Conservation (phyloP, 2,113 vertebrate species). For the Theristicus caerulescens region DNA sequence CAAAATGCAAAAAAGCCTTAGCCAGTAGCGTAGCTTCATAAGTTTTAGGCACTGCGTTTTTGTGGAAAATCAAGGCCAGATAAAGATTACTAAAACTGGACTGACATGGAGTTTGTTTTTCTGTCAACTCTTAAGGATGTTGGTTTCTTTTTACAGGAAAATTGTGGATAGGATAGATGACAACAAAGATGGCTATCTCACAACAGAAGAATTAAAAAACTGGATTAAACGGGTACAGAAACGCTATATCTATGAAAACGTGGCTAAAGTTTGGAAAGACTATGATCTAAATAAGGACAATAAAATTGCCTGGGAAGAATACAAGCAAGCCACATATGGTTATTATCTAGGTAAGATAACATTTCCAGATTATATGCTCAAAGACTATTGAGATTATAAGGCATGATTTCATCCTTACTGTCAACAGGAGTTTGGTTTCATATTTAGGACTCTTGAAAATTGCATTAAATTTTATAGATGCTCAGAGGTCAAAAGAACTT, state of each 20-base stretch:
- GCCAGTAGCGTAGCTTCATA: not conserved
- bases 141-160: conserved; percentile 77
- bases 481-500: not conserved
- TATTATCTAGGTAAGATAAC: conserved; percentile 89
- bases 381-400: not conserved
- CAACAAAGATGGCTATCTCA: conserved; percentile 85
- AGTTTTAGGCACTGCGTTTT: not conserved
- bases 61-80: not conserved
- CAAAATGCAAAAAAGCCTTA: not conserved
- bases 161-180: conserved; percentile 92
- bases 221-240: conserved; percentile 99
- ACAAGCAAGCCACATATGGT: conserved; percentile 95
- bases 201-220: conserved; percentile 86
- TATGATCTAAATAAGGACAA: conserved; percentile 95
- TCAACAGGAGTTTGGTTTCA: not conserved
- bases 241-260: conserved; percentile 94
- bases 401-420: not conserved
- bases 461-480: not conserved
- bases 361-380: not conserved
- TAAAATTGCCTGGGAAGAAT: conserved; percentile 96
- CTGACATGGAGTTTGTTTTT: not conserved
- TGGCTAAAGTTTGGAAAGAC: conserved; percentile 95
- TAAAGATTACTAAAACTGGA: not conserved
- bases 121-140: not conserved
- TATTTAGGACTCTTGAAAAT: not conserved